Evolutionary conservation across 2,888 invertebrate species (phyloP).

Genomic region (Alloscopus bannaensis): DNA sequence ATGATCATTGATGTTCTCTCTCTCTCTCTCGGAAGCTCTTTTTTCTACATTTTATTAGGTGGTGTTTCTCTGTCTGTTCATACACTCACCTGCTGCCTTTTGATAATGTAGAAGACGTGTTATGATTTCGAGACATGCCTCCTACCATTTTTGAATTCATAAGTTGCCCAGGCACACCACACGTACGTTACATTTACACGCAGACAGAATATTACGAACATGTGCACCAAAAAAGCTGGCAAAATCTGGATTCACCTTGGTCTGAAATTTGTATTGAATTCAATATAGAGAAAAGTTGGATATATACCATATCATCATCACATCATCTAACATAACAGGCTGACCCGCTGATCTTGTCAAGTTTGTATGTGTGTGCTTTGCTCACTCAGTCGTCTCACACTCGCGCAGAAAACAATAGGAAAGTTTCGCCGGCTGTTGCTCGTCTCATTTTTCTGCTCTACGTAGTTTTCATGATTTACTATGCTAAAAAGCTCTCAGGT

Average conservation of each 20-base stretch:
- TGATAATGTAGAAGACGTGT: not conserved
- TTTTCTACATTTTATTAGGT: too few species aligned
- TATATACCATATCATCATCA: slow-evolving; percentile 15
- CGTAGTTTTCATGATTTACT: too few species aligned
- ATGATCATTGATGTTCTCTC: not conserved
- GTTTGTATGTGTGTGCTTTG: slow-evolving; percentile 31
- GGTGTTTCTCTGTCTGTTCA: not conserved
- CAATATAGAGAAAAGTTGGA: not conserved
- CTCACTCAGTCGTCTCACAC: not conserved
- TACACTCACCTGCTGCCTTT: not conserved
- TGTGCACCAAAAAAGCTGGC: slow-evolving; percentile 15
- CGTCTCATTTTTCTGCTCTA: not conserved
- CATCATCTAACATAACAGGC: slow-evolving; percentile 24
- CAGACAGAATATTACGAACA: too few species aligned
- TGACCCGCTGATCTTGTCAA: slow-evolving; percentile 61
- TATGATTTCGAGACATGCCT: not conserved
- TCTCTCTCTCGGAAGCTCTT: slow-evolving; percentile 10
- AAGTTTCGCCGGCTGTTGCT: slow-evolving; percentile 38
- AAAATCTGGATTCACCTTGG: slow-evolving; percentile 29
- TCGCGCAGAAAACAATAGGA: not conserved
- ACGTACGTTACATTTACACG: too few species aligned
- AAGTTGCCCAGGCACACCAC: not conserved
- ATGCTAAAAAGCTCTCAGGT: too few species aligned
- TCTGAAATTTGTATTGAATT: too few species aligned
- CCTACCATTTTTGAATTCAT: not conserved